phyloP scores from a whole-genome alignment of 2,888 invertebrate species.

The Dasysyrphus tricinctus region DNA sequence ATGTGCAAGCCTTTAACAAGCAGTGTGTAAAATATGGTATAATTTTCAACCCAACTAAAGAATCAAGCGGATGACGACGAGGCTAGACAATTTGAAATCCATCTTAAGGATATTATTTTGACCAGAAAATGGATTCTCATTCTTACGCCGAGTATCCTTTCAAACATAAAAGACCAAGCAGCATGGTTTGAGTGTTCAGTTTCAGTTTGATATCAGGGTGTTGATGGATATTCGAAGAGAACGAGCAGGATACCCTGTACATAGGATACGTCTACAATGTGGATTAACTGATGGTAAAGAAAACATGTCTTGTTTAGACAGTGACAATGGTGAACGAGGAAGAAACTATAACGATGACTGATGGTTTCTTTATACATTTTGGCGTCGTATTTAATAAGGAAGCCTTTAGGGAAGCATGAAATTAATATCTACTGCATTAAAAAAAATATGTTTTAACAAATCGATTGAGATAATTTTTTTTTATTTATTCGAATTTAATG shows the following conservation, averaged over 20 bases:
- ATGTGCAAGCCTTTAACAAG: slow-evolving; percentile 1
- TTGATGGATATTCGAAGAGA: slow-evolving; percentile 14
- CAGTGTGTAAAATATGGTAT: not conserved
- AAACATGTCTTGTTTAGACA: slow-evolving; percentile 19
- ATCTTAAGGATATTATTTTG: slow-evolving; percentile 50
- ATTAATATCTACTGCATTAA: slow-evolving; percentile 3
- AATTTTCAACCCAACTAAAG: not conserved
- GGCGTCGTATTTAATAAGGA: slow-evolving; percentile 22
- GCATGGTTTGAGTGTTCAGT: not conserved
- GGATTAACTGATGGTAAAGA: slow-evolving; percentile 5
- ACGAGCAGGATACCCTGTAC: slow-evolving; percentile 16
- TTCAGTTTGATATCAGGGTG: slow-evolving; percentile 8
- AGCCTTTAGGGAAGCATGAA: not conserved
- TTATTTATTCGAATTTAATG: slow-evolving; percentile 3
- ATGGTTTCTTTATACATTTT: slow-evolving; percentile 50
- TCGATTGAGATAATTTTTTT: not conserved
- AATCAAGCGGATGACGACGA: not conserved
- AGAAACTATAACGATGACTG: slow-evolving; percentile 52
- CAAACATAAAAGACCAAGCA: not conserved
- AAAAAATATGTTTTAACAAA: not conserved
- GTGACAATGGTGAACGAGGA: not conserved
- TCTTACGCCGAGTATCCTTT: not conserved
- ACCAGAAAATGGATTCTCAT: slow-evolving; percentile 53
- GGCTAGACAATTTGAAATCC: slow-evolving; percentile 40
- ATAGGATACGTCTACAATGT: not conserved